These are phyloP conservation scores for Vimba vimba DNA, from an alignment of 2,113 vertebrate genomes.

Conservation along the genomic window DNA sequence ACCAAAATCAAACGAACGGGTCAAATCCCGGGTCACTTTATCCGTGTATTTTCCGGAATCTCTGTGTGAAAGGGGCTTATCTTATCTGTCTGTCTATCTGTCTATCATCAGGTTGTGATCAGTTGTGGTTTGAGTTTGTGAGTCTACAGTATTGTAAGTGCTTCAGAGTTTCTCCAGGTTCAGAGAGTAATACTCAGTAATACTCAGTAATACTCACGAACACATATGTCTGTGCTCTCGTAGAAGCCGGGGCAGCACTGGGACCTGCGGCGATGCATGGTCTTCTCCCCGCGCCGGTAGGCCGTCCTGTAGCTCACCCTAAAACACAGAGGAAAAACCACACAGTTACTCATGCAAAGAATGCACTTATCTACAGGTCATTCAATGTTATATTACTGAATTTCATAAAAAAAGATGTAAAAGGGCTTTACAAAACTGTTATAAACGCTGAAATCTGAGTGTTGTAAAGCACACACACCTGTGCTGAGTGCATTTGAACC, in stretches of 20 bases:
- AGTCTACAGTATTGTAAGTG: no score
- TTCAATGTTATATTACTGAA: not conserved
- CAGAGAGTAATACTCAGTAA: constrained; percentile 20
- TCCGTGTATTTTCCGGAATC: no score
- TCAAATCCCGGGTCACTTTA: no score
- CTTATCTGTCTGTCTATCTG: no score
- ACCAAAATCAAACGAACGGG: no score
- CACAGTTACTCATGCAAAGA: not conserved
- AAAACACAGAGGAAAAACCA: not conserved
- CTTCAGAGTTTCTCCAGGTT: not conserved
- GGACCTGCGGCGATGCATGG: constrained; percentile 94
- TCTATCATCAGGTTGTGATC: not conserved
- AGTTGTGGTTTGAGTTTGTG: no score
- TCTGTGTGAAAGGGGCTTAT: no score
- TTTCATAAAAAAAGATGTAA: not conserved
- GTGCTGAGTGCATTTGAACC: constrained; percentile 98
- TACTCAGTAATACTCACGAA: constrained; percentile 83
- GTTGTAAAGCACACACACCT: constrained; percentile 77
- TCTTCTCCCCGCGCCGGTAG: constrained; percentile 93
- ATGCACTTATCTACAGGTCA: not conserved
- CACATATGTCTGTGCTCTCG: constrained; percentile 88
- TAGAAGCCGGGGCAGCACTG: constrained; percentile 97
- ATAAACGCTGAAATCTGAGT: not conserved
- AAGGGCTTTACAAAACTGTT: not conserved
- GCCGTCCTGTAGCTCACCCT: constrained; percentile 94